Base-by-base conservation (phyloP, 2,113 vertebrate genomes). In the Turnix velox region DNA sequence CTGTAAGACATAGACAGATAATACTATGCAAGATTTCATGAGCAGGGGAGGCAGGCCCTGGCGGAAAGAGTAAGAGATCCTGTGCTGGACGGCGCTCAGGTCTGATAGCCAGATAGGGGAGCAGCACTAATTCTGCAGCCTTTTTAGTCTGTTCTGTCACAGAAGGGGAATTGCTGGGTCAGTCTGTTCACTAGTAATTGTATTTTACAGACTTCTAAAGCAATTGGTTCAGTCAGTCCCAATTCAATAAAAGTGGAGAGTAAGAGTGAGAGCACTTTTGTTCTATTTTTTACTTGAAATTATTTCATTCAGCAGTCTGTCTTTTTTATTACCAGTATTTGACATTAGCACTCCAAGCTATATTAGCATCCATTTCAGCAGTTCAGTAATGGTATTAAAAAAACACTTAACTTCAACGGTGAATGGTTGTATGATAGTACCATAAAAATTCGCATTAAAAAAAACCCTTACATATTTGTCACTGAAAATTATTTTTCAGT, bases 271-370 rank as follows among this genome's bases (percentile, higher is more conserved):
- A 97, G 97, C 96, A 97, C 97, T 98, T 98, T 98, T 97, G 98
- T 98, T 97, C 97, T 98, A 97, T 98, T 97, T 98, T 98, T 98
- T 97, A 97, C 97, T 97, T 97, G 97, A 98, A 97, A 98, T 98
- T 97, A 98, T 98, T 98, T 98, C 97, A 98, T 98, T 98, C 98
- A 98, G 97, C 97, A 97, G 96, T 98, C 98, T 97, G 97, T 98
- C 98, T 98, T 98, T 98, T 98, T 98, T 98, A 98, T 98, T 98
- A 98, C 97, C 96, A 95, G 91, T 95, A 97, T 97, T 98, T 98
- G 98, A 98, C 98, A 98, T 98, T 98, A 98, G 98, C 98, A 98
- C 97, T 98, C 98, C 97, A 98, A 98, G 97, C 97, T 98, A 96
- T 97, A 97, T 98, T 98, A 98, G 97, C 97, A 98, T 98, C 97